Evolutionary conservation across 2,888 invertebrate genomes (phyloP), one percentile per base, ranked within the genome.

Genomic region (Eurois occulta): DNA sequence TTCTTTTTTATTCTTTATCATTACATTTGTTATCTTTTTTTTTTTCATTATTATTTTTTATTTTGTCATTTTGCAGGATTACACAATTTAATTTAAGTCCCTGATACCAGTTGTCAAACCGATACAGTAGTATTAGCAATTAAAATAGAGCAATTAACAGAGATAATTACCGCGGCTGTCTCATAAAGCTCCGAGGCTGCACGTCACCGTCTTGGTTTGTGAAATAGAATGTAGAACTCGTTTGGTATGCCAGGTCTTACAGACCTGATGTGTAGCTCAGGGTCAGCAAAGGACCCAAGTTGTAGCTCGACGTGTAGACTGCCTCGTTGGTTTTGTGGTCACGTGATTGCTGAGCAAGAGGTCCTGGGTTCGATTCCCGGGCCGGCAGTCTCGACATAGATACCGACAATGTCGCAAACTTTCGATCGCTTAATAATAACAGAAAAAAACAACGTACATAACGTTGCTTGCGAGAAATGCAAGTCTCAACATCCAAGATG

Each of bases 61-160:
- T n/a, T n/a, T n/a, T n/a, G n/a, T n/a, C 10, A 62, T 35, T 10
- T 24, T 24, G 21, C 10, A 35, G 0, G 35, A 35, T 62, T 24
- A 2, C 35, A 35, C 35, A 62, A 62, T 62, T 21, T 21, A 55
- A 11, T 24, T 21, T 48, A 24, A 3, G 3, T 52, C 48, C 24
- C 0, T 10, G 1, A 24, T 24, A 52, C n/a, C 3, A n/a, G 58
- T 78, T 75, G 24, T 35, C 48, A 13, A 68, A 64, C 43, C 32
- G 35, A 58, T 65, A 66, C 60, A 43, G 35, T 32, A 66, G 38
- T 52, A 77, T 73, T 84, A 72, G 71, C 65, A 85, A 78, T 84
- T 78, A 68, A 84, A 69, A 75, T 66, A 28, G 64, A 64, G 75
- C 32, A 78, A 84, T 86, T 84, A 84, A 66, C 64, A 48, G 32